A percentile compares a stretch with the other conserved stretches of the same genome.
Conservation (phyloP, 2,888 invertebrate genomes). For the Pollenia griseotomentosa region DNA sequence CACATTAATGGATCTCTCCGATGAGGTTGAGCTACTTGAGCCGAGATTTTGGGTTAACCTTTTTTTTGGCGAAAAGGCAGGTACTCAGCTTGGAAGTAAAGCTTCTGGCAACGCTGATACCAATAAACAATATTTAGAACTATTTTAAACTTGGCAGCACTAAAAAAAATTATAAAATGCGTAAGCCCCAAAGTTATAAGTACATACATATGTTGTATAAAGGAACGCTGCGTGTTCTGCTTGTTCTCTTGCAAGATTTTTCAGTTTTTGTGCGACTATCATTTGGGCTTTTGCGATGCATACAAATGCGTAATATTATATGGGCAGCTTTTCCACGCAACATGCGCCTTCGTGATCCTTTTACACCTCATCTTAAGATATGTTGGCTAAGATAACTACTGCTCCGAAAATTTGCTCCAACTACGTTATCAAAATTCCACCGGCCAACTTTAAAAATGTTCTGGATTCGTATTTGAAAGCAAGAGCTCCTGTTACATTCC, state of each 20-base stretch:
- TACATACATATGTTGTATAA: slow-evolving; percentile 97
- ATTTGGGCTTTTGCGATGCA: slow-evolving; percentile 99
- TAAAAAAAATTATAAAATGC: too few relatives aligned
- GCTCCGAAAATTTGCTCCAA: slow-evolving; percentile 96
- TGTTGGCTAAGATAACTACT: slow-evolving; percentile 93
- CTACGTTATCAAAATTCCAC: slow-evolving; percentile 93
- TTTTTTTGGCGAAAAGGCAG: too few relatives aligned
- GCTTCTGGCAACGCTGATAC: too few relatives aligned
- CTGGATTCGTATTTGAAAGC: slow-evolving; percentile 98
- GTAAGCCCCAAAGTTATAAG: too few relatives aligned
- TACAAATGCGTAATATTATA: slow-evolving; percentile 99
- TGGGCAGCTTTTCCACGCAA: slow-evolving; percentile 98
- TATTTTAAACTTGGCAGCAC: too few relatives aligned
- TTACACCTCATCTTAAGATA: slow-evolving; percentile 98
- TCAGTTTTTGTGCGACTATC: slow-evolving; percentile 99
- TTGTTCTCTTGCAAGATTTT: slow-evolving; percentile 98
- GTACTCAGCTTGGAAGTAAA: too few relatives aligned
- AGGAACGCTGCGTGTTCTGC: slow-evolving; percentile 96
- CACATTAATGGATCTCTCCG: too few relatives aligned
- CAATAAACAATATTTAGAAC: too few relatives aligned
- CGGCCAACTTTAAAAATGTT: slow-evolving; percentile 96
- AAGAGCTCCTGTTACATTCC: slow-evolving; percentile 96
- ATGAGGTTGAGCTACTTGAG: too few relatives aligned
- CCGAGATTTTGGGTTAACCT: too few relatives aligned
- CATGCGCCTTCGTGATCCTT: slow-evolving; percentile 99